phyloP scores from a whole-genome alignment of 2,888 invertebrate genomes.

The Melanargia galathea region DNA sequence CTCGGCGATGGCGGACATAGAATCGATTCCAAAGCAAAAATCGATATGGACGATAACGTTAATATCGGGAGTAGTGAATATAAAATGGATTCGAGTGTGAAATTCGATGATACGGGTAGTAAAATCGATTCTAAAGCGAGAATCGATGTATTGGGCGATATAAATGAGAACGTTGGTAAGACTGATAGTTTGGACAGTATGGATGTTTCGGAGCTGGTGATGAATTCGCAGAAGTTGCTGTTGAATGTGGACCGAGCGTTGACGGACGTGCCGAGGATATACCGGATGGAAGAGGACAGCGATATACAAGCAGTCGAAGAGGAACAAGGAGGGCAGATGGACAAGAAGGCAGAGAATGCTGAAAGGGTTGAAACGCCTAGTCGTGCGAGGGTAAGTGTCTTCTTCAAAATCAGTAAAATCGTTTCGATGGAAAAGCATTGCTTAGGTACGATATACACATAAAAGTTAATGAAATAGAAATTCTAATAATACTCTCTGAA shows the following conservation, averaged over 20 bases:
- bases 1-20: no score
- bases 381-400: constrained; percentile 16
- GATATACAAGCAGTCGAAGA: constrained; percentile 12
- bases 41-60: no score
- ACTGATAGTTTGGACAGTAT: constrained; percentile 35
- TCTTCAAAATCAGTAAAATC: no score
- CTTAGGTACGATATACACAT: no score
- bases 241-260: constrained; percentile 69
- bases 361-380: background rate
- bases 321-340: constrained; percentile 22
- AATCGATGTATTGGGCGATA: constrained; percentile 9
- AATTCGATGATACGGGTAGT: no score
- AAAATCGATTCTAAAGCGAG: background rate
- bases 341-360: background rate
- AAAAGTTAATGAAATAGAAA: no score
- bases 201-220: constrained; percentile 62
- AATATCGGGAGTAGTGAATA: no score
- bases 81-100: no score
- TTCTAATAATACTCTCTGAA: no score
- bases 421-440: no score
- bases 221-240: constrained; percentile 71
- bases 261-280: constrained; percentile 42
- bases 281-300: constrained; percentile 35
- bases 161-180: constrained; percentile 44
- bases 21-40: no score